phyloP scores from a whole-genome alignment of 2,113 vertebrate species.

The Vanacampus margaritifer region DNA sequence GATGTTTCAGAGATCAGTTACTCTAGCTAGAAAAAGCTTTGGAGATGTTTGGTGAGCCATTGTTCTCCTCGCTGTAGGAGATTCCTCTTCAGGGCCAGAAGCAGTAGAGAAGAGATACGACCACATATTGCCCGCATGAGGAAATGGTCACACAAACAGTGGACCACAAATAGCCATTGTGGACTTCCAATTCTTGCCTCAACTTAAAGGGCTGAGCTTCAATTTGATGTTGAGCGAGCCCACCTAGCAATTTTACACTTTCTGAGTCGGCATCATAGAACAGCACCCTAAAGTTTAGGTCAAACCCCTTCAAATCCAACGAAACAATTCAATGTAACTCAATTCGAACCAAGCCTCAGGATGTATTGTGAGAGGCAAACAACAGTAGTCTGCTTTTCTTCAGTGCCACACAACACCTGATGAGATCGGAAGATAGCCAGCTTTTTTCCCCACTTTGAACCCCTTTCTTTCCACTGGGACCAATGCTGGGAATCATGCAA shows the following conservation, averaged over 20 bases:
- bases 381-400: conserved; percentile 30
- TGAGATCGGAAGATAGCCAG: conserved; percentile 64
- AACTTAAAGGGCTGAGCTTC: not conserved
- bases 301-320: too few species aligned
- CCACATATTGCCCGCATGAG: conserved; percentile 21
- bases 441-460: conserved; percentile 59
- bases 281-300: too few species aligned
- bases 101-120: conserved; percentile 14
- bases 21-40: conserved; percentile 28
- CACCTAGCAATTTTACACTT: not conserved
- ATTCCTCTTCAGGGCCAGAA: conserved; percentile 40
- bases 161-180: not conserved
- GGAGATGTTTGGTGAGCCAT: conserved; percentile 53
- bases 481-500: conserved; percentile 63
- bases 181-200: not conserved
- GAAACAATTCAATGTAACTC: conserved; percentile 10
- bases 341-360: not conserved
- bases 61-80: conserved; percentile 58
- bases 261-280: too few species aligned
- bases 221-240: not conserved
- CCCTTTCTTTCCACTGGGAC: conserved; percentile 67
- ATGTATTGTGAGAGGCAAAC: conserved; percentile 5
- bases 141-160: not conserved
- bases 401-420: conserved; percentile 47
- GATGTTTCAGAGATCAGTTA: conserved; percentile 36